Conservation (phyloP, 2,888 invertebrate species). For the Laothoe populi region DNA sequence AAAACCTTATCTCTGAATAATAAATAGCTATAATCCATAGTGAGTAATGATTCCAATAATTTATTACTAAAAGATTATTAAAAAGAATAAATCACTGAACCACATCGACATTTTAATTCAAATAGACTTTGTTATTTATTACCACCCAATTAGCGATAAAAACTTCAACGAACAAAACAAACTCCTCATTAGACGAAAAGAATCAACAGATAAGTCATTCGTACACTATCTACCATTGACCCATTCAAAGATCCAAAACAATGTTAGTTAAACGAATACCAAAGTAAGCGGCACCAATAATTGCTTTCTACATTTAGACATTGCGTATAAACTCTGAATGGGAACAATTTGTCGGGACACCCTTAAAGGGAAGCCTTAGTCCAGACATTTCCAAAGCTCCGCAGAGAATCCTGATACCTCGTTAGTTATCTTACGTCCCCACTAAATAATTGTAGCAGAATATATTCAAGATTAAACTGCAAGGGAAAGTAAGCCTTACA, state of each 20-base stretch:
- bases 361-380: slow-evolving; percentile 64
- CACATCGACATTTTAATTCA: slow-evolving; percentile 10
- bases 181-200: slow-evolving; percentile 21
- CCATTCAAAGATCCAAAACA: slow-evolving; percentile 50
- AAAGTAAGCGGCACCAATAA: slow-evolving; percentile 67
- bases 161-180: not conserved
- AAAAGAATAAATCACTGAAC: slow-evolving; percentile 10
- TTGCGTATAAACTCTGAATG: slow-evolving; percentile 59
- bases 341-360: slow-evolving; percentile 79
- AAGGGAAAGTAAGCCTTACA: slow-evolving; percentile 40
- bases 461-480: slow-evolving; percentile 37
- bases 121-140: slow-evolving; percentile 21
- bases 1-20: not conserved
- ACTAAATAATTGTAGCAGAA: slow-evolving; percentile 79
- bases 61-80: slow-evolving; percentile 5
- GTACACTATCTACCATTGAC: slow-evolving; percentile 22
- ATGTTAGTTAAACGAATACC: slow-evolving; percentile 83
- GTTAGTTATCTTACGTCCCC: slow-evolving; percentile 74
- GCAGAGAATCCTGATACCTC: slow-evolving; percentile 74
- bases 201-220: slow-evolving; percentile 22
- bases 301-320: slow-evolving; percentile 65
- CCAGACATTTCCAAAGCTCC: slow-evolving; percentile 75
- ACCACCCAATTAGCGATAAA: slow-evolving; percentile 23
- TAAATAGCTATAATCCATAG: not conserved
- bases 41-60: slow-evolving; percentile 2